These are phyloP conservation scores for Dyspetes luteomarginatus DNA, from an alignment of 2,888 invertebrate species.

Conservation along the genomic window DNA sequence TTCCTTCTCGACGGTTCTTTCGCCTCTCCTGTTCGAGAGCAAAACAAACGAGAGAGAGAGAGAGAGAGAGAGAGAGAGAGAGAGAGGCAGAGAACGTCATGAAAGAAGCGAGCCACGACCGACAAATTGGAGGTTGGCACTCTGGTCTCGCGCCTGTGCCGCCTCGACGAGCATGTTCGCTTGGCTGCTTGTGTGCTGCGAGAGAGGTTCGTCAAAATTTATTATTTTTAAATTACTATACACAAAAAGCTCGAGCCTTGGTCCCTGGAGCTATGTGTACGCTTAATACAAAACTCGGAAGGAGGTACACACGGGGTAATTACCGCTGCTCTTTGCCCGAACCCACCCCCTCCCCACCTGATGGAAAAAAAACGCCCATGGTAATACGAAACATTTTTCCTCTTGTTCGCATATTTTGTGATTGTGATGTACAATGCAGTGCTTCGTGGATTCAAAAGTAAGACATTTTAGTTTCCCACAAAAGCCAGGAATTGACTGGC, in stretches of 20 bases:
- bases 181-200: conserved; percentile 43
- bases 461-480: no score
- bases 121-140: conserved; percentile 71
- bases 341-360: neutral
- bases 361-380: neutral
- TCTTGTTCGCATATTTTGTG: neutral
- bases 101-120: conserved; percentile 33
- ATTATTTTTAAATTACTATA: conserved; percentile 60
- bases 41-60: conserved; percentile 65
- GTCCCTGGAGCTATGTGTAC: conserved; percentile 18
- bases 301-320: conserved; percentile 29
- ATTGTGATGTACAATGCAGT: no score
- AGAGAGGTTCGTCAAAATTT: conserved; percentile 55
- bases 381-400: conserved; percentile 1
- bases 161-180: conserved; percentile 46
- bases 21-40: conserved; percentile 45
- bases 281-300: conserved; percentile 27
- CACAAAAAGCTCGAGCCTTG: conserved; percentile 18
- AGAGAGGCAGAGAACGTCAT: conserved; percentile 32
- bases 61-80: conserved; percentile 54
- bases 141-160: conserved; percentile 21
- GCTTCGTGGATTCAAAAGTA: no score
- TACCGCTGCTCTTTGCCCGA: no score
- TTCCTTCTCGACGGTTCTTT: conserved; percentile 14
- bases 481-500: no score